Evolutionary conservation across 2,888 invertebrate genomes (phyloP).

Genomic region (Fissipunctia ypsillon): DNA sequence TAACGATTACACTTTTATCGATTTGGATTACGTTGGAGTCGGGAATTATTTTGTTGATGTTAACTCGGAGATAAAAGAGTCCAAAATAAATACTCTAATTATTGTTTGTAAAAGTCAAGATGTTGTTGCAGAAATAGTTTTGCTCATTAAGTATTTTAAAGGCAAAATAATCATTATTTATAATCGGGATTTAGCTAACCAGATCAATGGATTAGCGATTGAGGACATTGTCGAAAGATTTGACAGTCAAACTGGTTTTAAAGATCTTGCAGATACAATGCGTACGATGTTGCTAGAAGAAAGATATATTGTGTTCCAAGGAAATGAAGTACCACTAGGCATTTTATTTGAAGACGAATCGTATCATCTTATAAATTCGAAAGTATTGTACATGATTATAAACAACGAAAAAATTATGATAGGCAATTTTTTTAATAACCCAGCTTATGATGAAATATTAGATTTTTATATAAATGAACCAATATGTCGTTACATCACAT

Average conservation of each 20-base stretch:
- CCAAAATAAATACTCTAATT: slow-evolving; percentile 15
- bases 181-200: neutral
- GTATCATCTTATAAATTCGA: slow-evolving; percentile 27
- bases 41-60: slow-evolving; percentile 40
- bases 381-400: slow-evolving; percentile 37
- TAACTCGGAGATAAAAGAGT: slow-evolving; percentile 25
- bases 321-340: slow-evolving; percentile 12
- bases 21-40: slow-evolving; percentile 40
- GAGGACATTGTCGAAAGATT: slow-evolving; percentile 4
- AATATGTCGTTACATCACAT: slow-evolving; percentile 42
- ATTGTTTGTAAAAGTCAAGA: slow-evolving; percentile 10
- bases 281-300: slow-evolving; percentile 29
- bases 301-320: slow-evolving; percentile 44
- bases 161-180: slow-evolving; percentile 41
- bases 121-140: slow-evolving; percentile 2
- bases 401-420: slow-evolving; percentile 33
- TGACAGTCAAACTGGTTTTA: slow-evolving; percentile 33
- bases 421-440: slow-evolving; percentile 31
- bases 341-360: slow-evolving; percentile 12
- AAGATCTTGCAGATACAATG: slow-evolving; percentile 7
- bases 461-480: slow-evolving; percentile 37
- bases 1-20: slow-evolving; percentile 29
- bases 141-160: slow-evolving; percentile 20
- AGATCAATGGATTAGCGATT: neutral
- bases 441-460: slow-evolving; percentile 23